Conservation (phyloP, 2,113 vertebrate species). For the Corynorhinus townsendii region DNA sequence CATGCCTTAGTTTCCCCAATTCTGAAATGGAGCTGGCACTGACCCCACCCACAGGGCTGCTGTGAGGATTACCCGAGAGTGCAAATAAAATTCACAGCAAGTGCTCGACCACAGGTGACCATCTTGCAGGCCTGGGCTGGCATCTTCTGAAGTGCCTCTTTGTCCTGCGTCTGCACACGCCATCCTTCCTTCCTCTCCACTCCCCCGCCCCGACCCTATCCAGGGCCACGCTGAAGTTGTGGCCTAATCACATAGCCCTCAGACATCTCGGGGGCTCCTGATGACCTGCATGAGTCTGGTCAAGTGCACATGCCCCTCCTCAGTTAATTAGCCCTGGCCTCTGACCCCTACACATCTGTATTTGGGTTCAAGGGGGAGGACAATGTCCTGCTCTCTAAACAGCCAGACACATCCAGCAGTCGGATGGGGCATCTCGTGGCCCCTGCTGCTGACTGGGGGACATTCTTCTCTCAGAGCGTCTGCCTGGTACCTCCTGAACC, state of each 20-base stretch:
- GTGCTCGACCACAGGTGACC: accelerated
- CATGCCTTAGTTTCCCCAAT: neutral
- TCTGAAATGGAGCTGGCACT: accelerated
- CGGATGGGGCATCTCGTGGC: accelerated
- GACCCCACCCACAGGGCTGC: neutral
- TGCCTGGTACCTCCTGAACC: neutral
- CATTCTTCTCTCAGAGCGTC: neutral
- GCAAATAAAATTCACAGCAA: accelerated
- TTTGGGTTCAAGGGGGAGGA: neutral
- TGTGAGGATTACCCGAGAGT: accelerated
- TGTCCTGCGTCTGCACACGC: neutral
- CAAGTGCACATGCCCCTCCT: neutral
- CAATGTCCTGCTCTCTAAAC: neutral
- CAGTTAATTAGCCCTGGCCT: constrained; percentile 10
- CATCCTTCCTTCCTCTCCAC: accelerated
- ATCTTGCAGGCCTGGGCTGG: neutral
- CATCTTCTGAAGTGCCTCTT: neutral
- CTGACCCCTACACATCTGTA: constrained; percentile 43
- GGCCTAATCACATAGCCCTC: neutral
- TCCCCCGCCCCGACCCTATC: accelerated
- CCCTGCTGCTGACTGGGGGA: neutral
- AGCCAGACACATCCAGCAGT: accelerated
- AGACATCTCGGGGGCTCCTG: neutral
- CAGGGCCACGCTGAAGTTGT: accelerated
- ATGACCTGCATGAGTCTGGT: neutral